Conservation (phyloP, 1,140 invertebrate species). For the Drosophila ercepeae region DNA sequence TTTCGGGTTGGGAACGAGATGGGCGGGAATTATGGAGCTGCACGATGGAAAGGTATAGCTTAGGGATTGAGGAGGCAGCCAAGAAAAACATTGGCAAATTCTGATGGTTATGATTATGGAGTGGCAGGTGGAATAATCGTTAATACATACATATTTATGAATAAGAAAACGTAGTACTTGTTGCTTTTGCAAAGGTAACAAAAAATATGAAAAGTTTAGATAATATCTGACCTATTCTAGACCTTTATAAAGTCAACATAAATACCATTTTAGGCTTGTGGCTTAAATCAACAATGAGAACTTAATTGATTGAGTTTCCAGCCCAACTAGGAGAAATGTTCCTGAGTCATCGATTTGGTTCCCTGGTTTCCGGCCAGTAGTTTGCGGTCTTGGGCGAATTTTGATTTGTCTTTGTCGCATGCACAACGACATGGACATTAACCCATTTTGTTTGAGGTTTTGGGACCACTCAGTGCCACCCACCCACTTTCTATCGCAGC, state of each 20-base stretch:
- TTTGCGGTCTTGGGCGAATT: constrained; percentile 37
- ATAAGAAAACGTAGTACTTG: constrained; percentile 9
- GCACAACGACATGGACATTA: constrained; percentile 39
- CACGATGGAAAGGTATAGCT: not conserved
- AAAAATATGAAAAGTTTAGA: not conserved
- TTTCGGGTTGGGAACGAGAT: constrained; percentile 10
- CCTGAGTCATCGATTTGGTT: constrained; percentile 29
- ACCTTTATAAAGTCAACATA: not conserved
- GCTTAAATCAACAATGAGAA: constrained; percentile 8
- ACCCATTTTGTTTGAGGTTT: constrained; percentile 31
- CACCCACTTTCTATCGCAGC: constrained; percentile 6
- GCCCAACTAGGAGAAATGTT: constrained; percentile 20
- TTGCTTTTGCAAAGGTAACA: constrained; percentile 1
- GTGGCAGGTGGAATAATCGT: constrained; percentile 40
- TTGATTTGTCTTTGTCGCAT: constrained; percentile 38
- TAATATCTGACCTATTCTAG: not conserved
- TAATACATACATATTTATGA: constrained; percentile 28
- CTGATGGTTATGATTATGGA: constrained; percentile 44
- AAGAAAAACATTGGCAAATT: constrained; percentile 13
- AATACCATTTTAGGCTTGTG: not conserved
- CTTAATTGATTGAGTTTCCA: constrained; percentile 31
- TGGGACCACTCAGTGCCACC: not conserved
- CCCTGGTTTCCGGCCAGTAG: constrained; percentile 35
- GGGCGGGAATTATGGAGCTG: not conserved
- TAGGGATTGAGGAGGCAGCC: not conserved